phyloP scores from a whole-genome alignment of 2,113 vertebrate species.

The Trogon surrucura region DNA sequence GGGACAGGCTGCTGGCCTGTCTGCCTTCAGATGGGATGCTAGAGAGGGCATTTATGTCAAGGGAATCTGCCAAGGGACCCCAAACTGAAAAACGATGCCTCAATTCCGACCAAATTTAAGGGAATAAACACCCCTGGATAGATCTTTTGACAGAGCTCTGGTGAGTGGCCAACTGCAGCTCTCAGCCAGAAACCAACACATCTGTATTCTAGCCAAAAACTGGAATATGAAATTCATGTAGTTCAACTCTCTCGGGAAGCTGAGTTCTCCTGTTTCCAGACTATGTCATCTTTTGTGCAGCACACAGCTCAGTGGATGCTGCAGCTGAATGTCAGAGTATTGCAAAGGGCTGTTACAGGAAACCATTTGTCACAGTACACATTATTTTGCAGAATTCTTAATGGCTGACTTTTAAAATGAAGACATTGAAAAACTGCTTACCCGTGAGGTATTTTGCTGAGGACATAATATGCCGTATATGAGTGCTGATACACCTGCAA shows the following conservation, averaged over 20 bases:
- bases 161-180: not conserved
- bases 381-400: not conserved
- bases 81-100: not conserved
- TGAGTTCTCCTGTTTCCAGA: conserved; percentile 19
- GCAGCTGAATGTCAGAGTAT: not conserved
- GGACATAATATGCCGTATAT: conserved; percentile 93
- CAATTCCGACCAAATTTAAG: not conserved
- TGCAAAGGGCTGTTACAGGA: not conserved
- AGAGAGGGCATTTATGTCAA: not conserved
- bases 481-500: conserved; percentile 92
- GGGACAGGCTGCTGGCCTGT: not conserved
- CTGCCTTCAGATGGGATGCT: not conserved
- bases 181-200: not conserved
- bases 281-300: not conserved
- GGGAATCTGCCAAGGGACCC: not conserved
- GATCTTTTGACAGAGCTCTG: not conserved
- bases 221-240: not conserved
- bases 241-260: not conserved
- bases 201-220: not conserved
- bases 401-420: conserved; percentile 15
- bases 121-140: not conserved
- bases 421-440: conserved; percentile 70
- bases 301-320: not conserved
- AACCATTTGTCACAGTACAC: not conserved
- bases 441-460: conserved; percentile 86